Evolutionary conservation across 2,113 vertebrate genomes (phyloP), one percentile per base, ranked within the genome.

Genomic region (Cyprinodon variegatus): DNA sequence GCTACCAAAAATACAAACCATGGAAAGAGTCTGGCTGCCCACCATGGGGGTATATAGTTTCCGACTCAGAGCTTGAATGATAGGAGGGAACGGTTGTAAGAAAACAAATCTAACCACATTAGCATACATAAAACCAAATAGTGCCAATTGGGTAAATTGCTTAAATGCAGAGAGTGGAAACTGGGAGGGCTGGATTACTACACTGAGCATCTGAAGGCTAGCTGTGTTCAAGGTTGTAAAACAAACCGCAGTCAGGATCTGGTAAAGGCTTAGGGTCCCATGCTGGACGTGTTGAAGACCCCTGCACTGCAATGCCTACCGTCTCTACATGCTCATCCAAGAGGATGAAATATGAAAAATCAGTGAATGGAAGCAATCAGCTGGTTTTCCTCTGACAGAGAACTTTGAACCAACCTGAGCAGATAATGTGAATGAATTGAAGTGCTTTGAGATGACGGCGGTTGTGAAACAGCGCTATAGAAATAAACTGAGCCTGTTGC

Each of bases 201-300:
- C 41, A 69, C 72, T 64, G 78, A 77, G 69, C 74, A 83, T 89
- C 76, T 77, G 78, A 91, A 90, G 89, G 90, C 88, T 81, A 92
- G 88, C 77, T 75, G 77, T 76, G 91, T 92, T 93, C 92, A 93
- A 88, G 89, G 91, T 89, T 92, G 90, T 93, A 91, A 94, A 94
- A 91, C 61, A 86, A 92, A 91, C 90, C 92, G 71, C 90, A 86
- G 67, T 57, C 1, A 72, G 86, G 86, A 78, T 89, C 89, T 91
- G 89, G 85, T 86, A 79, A 77, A 85, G 82, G 87, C 74, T 87
- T 65, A 46, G 64, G 76, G 86, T 79, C 77, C 39, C 48, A 50
- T 74, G 67, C 70, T 71, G 78, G 63, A 65, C 77, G 69, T 86
- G 82, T 74, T 79, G 40, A 72, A 77, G 68, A 75, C 69, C 83